Evolutionary conservation across 2,888 invertebrate genomes (phyloP).

Genomic region (Drosophila phalerata): DNA sequence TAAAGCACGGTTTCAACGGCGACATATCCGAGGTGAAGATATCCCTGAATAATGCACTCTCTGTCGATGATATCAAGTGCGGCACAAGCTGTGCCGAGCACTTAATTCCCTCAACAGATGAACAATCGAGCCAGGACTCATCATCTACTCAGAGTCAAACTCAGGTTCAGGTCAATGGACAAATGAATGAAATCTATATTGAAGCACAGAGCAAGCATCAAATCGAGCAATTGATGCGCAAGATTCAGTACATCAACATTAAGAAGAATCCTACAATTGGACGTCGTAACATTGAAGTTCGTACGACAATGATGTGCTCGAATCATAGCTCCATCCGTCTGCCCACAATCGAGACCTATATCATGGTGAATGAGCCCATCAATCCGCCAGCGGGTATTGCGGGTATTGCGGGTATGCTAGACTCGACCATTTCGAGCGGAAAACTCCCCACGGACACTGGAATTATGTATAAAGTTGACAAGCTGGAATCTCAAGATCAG

Average conservation of each 20-base stretch:
- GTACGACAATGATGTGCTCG: constrained; percentile 83
- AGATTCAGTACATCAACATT: constrained; percentile 96
- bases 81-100: constrained; percentile 85
- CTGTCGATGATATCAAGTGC: constrained; percentile 82
- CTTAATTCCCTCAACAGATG: constrained; percentile 67
- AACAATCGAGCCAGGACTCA: constrained; percentile 1
- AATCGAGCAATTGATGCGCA: constrained; percentile 93
- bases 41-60: constrained; percentile 73
- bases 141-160: constrained; percentile 83
- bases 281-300: constrained; percentile 89
- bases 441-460: constrained; percentile 12
- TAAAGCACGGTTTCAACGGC: constrained; percentile 90
- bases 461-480: constrained; percentile 27
- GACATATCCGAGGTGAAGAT: constrained; percentile 85
- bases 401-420: constrained; percentile 17
- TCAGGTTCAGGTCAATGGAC: constrained; percentile 89
- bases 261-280: constrained; percentile 98
- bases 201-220: constrained; percentile 96
- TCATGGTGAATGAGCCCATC: constrained; percentile 84
- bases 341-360: constrained; percentile 85
- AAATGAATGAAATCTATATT: constrained; percentile 92
- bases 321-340: constrained; percentile 83
- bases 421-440: constrained; percentile 6
- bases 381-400: constrained; percentile 14
- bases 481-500: constrained; percentile 19